Conservation (phyloP, 2,113 vertebrate species). For the Cyprinodon brontotheroides region DNA sequence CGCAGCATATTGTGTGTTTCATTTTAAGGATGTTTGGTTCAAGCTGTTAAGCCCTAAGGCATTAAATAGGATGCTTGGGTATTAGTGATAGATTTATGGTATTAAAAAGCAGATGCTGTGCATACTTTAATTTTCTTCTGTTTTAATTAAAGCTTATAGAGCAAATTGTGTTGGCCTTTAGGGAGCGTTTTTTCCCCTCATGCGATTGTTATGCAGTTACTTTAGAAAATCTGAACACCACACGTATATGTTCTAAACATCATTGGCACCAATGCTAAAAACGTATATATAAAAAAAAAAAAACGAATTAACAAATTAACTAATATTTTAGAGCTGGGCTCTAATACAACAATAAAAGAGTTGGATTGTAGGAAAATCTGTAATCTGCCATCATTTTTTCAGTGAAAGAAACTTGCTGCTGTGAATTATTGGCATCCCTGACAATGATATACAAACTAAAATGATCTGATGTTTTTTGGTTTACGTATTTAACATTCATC, state of each 20-base stretch:
- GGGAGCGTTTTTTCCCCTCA: neutral
- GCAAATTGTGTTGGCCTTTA: neutral
- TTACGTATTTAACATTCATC: no score
- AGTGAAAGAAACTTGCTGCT: neutral
- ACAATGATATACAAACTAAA: no score
- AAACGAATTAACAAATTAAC: neutral
- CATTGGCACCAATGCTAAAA: neutral
- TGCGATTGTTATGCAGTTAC: neutral
- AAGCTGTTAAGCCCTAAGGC: slow-evolving; percentile 14
- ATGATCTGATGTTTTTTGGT: no score
- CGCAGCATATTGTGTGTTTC: slow-evolving; percentile 36
- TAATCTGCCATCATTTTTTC: no score
- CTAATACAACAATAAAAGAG: neutral
- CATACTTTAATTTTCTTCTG: slow-evolving; percentile 31
- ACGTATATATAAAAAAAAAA: no score
- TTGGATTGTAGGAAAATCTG: no score
- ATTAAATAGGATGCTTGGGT: slow-evolving; percentile 41
- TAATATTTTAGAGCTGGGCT: neutral
- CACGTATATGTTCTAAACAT: neutral
- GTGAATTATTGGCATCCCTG: neutral
- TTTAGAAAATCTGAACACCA: neutral
- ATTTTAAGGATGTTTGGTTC: slow-evolving; percentile 30
- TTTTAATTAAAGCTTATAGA: slow-evolving; percentile 2
- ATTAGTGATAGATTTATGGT: slow-evolving; percentile 42
- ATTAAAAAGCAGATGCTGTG: slow-evolving; percentile 39